Evolutionary conservation across 1,140 invertebrate genomes (phyloP), one percentile per base, ranked within the genome.

Genomic region (Probaryconus sp.): DNA sequence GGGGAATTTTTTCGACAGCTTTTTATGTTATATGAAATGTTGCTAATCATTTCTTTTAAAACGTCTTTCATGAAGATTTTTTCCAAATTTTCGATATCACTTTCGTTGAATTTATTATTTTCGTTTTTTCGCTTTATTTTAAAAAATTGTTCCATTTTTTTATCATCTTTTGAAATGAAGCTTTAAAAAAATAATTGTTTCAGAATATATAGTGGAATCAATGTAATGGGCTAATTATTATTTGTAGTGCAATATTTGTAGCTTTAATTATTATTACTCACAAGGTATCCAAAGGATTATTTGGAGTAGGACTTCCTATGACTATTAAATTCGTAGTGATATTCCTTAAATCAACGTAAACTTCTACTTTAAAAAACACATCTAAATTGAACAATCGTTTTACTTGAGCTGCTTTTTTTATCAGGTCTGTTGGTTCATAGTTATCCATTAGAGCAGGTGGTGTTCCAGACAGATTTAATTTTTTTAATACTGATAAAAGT

Each of bases 341-440:
- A 72, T 94, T 93, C 28, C 88, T 89, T 0, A 91, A 90, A 87
- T 94, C 91, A 0, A 89, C 86, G 72, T 90, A 89, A 7, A 94
- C 89, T 58, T 91, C 89, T 30, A 93, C 91, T 0, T 92, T 92
- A 48, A 94, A 90, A 1, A 94, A 89, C 0, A 93, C 80, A 64
- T 94, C 92, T 84, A 90, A 89, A 7, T 89, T 89, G 0, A 93
- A 80, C 14, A 89, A 77, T 42, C 86, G 89, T 64, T 93, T 93
- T 1, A 93, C 85, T 18, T 86, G 86, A 5, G 90, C 91, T 9
- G 93, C 87, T n/a, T 89, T 82, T 26, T 89, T 83, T 11, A 93
- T 68, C 89, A 92, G 92, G 82, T 88, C 85, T 2, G 79, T 55
- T 0, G 81, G 81, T 17, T 20, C 31, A 7, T 88, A 86, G 1